phyloP scores from a whole-genome alignment of 2,888 invertebrate genomes.

The Eremobia ochroleuca region DNA sequence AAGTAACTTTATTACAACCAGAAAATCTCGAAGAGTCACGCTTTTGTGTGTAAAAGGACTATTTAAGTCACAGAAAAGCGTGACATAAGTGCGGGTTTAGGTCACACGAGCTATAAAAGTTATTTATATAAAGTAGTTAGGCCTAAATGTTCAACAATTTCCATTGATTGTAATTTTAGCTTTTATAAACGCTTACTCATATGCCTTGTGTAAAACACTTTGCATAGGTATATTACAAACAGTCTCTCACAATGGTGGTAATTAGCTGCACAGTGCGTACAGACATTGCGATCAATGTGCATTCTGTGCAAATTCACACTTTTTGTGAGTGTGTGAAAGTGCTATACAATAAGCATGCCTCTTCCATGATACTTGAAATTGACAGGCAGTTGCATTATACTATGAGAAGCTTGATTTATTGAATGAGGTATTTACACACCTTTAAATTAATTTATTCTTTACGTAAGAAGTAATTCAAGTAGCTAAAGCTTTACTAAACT shows the following conservation, averaged over 20 bases:
- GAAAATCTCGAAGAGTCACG: too few relatives aligned
- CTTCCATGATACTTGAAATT: constrained; percentile 47
- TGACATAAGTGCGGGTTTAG: too few relatives aligned
- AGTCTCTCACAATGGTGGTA: constrained; percentile 32
- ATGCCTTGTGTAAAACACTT: not conserved
- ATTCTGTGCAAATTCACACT: constrained; percentile 55
- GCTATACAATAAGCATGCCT: constrained; percentile 33
- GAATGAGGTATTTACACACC: constrained; percentile 40
- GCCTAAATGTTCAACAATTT: too few relatives aligned
- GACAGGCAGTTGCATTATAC: not conserved
- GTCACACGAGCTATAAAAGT: too few relatives aligned
- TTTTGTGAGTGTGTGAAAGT: constrained; percentile 54
- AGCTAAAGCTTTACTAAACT: not conserved
- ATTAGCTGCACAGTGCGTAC: constrained; percentile 25
- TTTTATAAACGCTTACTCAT: not conserved
- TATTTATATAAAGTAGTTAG: too few relatives aligned
- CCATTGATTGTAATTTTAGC: not conserved
- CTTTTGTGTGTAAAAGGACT: too few relatives aligned
- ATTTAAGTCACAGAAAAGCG: too few relatives aligned
- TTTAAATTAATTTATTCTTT: not conserved
- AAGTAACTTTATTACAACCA: too few relatives aligned
- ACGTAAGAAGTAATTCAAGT: not conserved
- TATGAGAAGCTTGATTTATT: constrained; percentile 28
- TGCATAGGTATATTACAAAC: not conserved
- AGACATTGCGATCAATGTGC: constrained; percentile 41